Conservation (phyloP, 2,113 vertebrate species). For the Colossoma macropomum region DNA sequence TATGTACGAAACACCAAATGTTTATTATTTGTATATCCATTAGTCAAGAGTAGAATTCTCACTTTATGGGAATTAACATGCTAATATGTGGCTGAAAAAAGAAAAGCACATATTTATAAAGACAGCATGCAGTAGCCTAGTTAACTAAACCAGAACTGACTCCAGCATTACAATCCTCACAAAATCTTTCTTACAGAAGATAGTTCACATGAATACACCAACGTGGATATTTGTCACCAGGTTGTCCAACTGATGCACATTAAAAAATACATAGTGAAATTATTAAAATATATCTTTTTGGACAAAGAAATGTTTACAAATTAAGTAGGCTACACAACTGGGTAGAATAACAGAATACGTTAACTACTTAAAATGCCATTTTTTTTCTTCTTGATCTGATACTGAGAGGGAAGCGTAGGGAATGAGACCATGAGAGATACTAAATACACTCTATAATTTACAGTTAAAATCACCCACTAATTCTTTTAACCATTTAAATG, state of each 20-base stretch:
- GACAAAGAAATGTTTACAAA: slow-evolving; percentile 55
- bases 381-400: slow-evolving; percentile 4
- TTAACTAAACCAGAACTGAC: slow-evolving; percentile 54
- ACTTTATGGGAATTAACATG: slow-evolving; percentile 71
- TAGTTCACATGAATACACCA: slow-evolving; percentile 54
- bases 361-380: slow-evolving; percentile 1
- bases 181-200: slow-evolving; percentile 53
- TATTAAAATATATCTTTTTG: slow-evolving; percentile 73
- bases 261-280: slow-evolving; percentile 70
- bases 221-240: slow-evolving; percentile 49
- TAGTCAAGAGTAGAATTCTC: slow-evolving; percentile 53
- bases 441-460: slow-evolving; percentile 19
- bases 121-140: slow-evolving; percentile 70
- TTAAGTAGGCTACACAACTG: slow-evolving; percentile 43
- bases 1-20: slow-evolving; percentile 72
- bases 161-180: slow-evolving; percentile 56
- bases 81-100: slow-evolving; percentile 68
- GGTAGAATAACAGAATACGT: slow-evolving; percentile 37
- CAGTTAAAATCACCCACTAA: slow-evolving; percentile 12
- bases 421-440: slow-evolving; percentile 6
- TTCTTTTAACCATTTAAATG: slow-evolving; percentile 2
- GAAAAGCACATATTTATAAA: slow-evolving; percentile 53
- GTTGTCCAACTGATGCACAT: slow-evolving; percentile 56
- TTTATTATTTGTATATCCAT: slow-evolving; percentile 74
- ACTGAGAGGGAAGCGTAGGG: slow-evolving; percentile 10